phyloP scores from a whole-genome alignment of 2,797 vertebrate species.

The Momotus momota region DNA sequence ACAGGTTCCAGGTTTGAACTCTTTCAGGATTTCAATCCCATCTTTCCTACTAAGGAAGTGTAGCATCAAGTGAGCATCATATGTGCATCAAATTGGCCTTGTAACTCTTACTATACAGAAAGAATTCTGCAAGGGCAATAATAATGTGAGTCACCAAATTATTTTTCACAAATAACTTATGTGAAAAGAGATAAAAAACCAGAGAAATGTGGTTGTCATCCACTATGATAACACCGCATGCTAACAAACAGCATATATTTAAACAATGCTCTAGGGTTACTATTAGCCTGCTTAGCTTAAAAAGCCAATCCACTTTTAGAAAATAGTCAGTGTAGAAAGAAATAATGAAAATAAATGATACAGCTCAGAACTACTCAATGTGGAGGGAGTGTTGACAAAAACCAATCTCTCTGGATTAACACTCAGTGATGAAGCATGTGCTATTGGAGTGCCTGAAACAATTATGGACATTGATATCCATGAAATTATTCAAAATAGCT shows the following conservation, averaged over 20 bases:
- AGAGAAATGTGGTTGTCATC: not conserved
- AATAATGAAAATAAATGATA: conserved; percentile 34
- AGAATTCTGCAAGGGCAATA: not conserved
- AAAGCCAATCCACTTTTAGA: conserved; percentile 29
- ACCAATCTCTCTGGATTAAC: conserved; percentile 53
- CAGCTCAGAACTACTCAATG: conserved; percentile 34
- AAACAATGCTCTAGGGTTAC: not conserved
- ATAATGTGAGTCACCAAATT: not conserved
- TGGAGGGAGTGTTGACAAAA: conserved; percentile 55
- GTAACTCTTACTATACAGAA: not conserved
- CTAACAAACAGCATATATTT: not conserved
- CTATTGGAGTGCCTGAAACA: conserved; percentile 68
- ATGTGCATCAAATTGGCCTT: not conserved
- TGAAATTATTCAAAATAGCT: conserved; percentile 72
- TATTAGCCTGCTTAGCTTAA: not conserved
- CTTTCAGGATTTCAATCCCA: not conserved
- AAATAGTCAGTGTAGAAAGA: conserved; percentile 21
- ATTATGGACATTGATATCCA: conserved; percentile 61
- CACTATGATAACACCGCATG: not conserved
- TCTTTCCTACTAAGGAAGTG: not conserved
- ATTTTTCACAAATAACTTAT: not conserved
- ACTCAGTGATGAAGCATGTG: conserved; percentile 55
- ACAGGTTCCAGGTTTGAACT: not conserved
- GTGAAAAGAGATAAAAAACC: not conserved
- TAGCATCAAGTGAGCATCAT: not conserved